Evolutionary conservation across 2,888 invertebrate species (phyloP).

Genomic region (Zhuqinia jingwanae): DNA sequence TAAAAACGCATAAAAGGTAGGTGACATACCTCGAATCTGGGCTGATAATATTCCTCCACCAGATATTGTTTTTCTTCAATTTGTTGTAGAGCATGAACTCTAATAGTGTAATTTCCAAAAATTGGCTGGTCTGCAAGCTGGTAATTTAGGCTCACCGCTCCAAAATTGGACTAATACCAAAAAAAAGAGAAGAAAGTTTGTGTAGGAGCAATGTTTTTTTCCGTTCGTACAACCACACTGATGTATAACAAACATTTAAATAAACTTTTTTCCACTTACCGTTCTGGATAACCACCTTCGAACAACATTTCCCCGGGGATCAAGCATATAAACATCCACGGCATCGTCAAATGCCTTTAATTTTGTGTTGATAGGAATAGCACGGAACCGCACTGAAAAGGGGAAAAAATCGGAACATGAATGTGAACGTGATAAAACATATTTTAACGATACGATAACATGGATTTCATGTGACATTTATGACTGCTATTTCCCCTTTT

Average conservation of each 20-base stretch:
- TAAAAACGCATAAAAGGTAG: constrained; percentile 37
- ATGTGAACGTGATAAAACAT: constrained; percentile 56
- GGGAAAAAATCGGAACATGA: background rate
- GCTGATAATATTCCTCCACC: constrained; percentile 97
- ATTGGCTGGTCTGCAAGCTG: constrained; percentile 94
- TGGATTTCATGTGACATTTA: constrained; percentile 67
- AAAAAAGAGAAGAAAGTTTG: constrained; percentile 46
- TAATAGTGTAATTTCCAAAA: constrained; percentile 95
- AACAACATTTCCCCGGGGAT: constrained; percentile 93
- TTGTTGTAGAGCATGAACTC: constrained; percentile 93
- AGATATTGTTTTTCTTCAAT: constrained; percentile 91
- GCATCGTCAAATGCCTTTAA: constrained; percentile 94
- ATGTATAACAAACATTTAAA: background rate
- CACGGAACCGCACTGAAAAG: constrained; percentile 89
- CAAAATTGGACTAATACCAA: constrained; percentile 88
- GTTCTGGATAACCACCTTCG: constrained; percentile 96
- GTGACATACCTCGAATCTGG: constrained; percentile 89
- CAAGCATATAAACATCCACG: constrained; percentile 94
- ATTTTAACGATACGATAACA: constrained; percentile 33
- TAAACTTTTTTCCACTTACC: constrained; percentile 48
- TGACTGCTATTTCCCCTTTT: constrained; percentile 61
- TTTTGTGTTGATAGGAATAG: constrained; percentile 95
- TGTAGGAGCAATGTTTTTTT: too few species aligned
- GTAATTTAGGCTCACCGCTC: constrained; percentile 95
- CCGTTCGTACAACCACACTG: background rate